Conservation (phyloP, 2,888 invertebrate species). For the Rhimphoctona megacephalus region DNA sequence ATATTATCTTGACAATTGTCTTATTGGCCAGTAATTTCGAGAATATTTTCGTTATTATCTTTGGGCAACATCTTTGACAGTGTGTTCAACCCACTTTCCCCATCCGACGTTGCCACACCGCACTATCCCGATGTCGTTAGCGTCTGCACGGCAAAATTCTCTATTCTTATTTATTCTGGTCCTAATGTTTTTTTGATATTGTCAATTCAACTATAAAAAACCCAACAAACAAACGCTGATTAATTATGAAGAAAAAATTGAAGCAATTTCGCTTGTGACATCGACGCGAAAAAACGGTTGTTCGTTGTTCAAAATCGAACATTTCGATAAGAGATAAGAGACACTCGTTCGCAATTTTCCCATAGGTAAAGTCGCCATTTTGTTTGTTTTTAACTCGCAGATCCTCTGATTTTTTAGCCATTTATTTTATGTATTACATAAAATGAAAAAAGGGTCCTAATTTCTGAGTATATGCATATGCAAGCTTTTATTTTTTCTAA, state of each 20-base stretch:
- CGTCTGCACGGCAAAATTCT: background rate
- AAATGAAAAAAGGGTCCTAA: background rate
- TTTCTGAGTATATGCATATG: background rate
- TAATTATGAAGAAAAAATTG: background rate
- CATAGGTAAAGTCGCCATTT: background rate
- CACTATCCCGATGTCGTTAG: background rate
- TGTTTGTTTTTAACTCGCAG: background rate
- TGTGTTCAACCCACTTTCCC: constrained; percentile 39
- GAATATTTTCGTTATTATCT: constrained; percentile 2
- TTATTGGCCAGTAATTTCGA: background rate
- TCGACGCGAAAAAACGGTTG: background rate
- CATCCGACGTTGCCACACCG: constrained; percentile 29
- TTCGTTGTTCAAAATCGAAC: background rate
- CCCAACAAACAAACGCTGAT: too few relatives aligned
- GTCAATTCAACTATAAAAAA: background rate
- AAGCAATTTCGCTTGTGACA: background rate
- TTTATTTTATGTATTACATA: too few relatives aligned
- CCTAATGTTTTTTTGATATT: background rate
- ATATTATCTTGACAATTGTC: constrained; percentile 3
- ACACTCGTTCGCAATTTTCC: background rate
- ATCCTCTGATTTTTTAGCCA: background rate
- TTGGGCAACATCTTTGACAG: constrained; percentile 7
- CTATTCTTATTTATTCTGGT: background rate
- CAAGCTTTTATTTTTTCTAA: background rate
- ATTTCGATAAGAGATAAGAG: background rate